A percentile compares a stretch with the other conserved stretches of the same genome.
These are phyloP conservation scores for Phaedon cochleariae DNA, from an alignment of 2,888 invertebrate species.

Conservation along the genomic window DNA sequence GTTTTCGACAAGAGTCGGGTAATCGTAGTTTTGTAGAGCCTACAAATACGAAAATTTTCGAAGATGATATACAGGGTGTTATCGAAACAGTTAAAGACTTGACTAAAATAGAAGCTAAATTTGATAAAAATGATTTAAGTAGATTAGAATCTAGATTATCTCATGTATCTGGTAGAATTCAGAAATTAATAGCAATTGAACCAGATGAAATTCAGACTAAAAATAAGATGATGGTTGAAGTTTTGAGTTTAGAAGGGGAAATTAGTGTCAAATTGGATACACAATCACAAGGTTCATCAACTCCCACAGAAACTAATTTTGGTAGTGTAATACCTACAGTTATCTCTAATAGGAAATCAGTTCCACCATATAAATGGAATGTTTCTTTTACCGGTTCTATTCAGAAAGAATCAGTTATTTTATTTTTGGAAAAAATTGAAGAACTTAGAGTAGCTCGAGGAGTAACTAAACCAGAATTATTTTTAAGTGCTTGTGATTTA, in stretches of 20 bases:
- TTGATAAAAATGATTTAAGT: not conserved
- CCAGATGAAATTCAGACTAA: not conserved
- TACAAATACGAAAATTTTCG: not conserved
- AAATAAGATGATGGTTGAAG: not conserved
- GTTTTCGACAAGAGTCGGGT: not conserved
- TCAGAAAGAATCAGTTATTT: slow-evolving; percentile 21
- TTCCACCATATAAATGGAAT: slow-evolving; percentile 25
- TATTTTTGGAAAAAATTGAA: slow-evolving; percentile 23
- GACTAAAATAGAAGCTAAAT: no score
- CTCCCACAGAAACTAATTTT: not conserved
- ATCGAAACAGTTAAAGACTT: not conserved
- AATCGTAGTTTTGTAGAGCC: not conserved
- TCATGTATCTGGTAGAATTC: not conserved
- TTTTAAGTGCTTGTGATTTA: slow-evolving; percentile 19
- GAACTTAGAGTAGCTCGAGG: slow-evolving; percentile 10
- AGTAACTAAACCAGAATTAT: slow-evolving; percentile 14
- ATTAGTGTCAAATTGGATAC: not conserved
- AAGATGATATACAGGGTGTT: not conserved
- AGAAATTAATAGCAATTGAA: not conserved
- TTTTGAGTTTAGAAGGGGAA: not conserved
- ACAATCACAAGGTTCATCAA: not conserved
- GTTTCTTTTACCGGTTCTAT: slow-evolving; percentile 10
- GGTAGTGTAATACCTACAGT: not conserved
- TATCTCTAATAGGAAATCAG: slow-evolving; percentile 5
- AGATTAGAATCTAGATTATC: not conserved